Percentiles rank a stretch among this genome's conserved stretches.
Evolutionary conservation across 2,797 vertebrate genomes (phyloP).

Genomic region (Lagocephalus sceleratus): DNA sequence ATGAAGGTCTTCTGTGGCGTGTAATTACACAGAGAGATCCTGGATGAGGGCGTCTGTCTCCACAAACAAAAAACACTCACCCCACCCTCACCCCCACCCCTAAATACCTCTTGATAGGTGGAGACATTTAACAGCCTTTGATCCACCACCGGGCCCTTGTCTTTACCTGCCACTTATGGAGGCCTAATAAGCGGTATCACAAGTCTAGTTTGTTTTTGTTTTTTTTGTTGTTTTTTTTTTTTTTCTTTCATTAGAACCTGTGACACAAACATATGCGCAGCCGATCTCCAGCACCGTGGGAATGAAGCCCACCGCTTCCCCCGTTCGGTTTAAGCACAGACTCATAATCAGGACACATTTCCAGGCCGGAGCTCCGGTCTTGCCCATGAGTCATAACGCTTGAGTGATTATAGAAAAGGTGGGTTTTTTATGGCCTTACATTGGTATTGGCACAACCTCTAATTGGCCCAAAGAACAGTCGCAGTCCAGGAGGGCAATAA

Average conservation of each 20-base stretch:
- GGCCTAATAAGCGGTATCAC: conserved; percentile 66
- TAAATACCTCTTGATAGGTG: conserved; percentile 71
- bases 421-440: conserved; percentile 67
- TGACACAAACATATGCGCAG: conserved; percentile 64
- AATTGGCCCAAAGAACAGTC: conserved; percentile 74
- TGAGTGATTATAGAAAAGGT: conserved; percentile 67
- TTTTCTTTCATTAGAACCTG: conserved; percentile 65
- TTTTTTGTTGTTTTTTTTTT: no score
- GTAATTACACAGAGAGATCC: conserved; percentile 81
- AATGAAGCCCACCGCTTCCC: conserved; percentile 54
- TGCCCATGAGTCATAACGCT: conserved; percentile 69
- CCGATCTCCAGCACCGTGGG: conserved; percentile 55
- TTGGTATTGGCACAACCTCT: conserved; percentile 71
- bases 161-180: conserved; percentile 67
- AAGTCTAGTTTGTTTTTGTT: conserved; percentile 67
- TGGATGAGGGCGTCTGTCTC: conserved; percentile 75
- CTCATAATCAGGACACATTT: conserved; percentile 69
- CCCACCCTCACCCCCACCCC: conserved; percentile 17
- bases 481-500: conserved; percentile 75
- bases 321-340: conserved; percentile 57
- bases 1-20: conserved; percentile 74
- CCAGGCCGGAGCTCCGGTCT: conserved; percentile 59
- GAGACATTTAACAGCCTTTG: conserved; percentile 68
- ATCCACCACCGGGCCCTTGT: conserved; percentile 63
- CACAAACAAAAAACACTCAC: conserved; percentile 39